Base-by-base conservation (phyloP, 35 echinoderm and acorn worm genomes). In the Stichopus chloronotus region DNA sequence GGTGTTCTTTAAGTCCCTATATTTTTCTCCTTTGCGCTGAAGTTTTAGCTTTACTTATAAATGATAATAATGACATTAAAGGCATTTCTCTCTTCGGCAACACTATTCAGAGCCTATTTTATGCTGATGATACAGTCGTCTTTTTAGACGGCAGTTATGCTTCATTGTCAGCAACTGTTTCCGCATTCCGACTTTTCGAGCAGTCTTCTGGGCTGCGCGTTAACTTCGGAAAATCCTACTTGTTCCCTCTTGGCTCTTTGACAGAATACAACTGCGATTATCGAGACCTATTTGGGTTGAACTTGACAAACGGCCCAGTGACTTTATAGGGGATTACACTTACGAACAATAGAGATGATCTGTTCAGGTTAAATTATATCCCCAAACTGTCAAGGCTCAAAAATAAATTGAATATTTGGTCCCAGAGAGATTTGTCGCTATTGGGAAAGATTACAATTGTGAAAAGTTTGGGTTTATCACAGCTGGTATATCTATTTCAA, bases 121-220 rank as follows among this genome's bases (percentile, higher is more conserved):
- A 78, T 78, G 72, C 89, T 4, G 89, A 79, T 58, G 89, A 91
- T n/a, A 91, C 89, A 23, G 53, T 25, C 10, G 19, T 91, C 56
- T 84, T 92, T 43, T 63, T 92, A 9, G 79, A 84, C 65, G 91
- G 91, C 5, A 59, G 14, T 58, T 65, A 88, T 52, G 20, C 56
- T 1, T 63, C 17, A 2, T n/a, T 80, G 1, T 25, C 63, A 52
- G 78, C 91, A 0, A 21, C 30, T 65, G 23, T 83, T 30, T 12
- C 17, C 8, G 63, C 84, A 0, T 24, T 92, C 4, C 8, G 58
- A 2, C 11, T 17, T 16, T 25, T 84, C 16, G 4, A 92, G 43
- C 6, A 52, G 17, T 58, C 91, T 59, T 92, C 91, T 6, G 91
- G 78, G 0, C 25, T 92, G 16, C 81, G 63, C n/a, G 74, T 84